A percentile compares a stretch with the other conserved stretches of the same genome.
Evolutionary conservation across 2,797 vertebrate genomes (phyloP).

Genomic region (Chaetodon trifasciatus): DNA sequence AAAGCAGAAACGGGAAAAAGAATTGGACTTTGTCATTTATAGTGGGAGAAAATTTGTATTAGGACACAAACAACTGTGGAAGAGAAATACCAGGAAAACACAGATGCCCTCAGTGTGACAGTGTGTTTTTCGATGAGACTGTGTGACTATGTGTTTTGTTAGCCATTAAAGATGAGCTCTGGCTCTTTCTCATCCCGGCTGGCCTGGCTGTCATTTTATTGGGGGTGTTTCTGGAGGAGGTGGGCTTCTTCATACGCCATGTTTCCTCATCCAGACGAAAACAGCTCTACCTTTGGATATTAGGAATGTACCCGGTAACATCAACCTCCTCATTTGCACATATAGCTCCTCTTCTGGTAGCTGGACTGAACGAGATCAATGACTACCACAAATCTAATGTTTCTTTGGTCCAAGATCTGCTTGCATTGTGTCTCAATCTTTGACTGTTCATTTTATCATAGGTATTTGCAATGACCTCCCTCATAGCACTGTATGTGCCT

Average conservation of each 20-base stretch:
- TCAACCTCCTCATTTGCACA: neutral
- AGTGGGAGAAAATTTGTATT: neutral
- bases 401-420: neutral
- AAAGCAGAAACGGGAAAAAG: neutral
- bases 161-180: slow-evolving; percentile 86
- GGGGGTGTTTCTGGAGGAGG: slow-evolving; percentile 86
- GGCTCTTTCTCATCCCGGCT: slow-evolving; percentile 88
- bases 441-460: slow-evolving; percentile 44
- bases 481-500: slow-evolving; percentile 86
- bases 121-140: neutral
- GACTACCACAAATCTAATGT: neutral
- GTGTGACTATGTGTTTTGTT: slow-evolving; percentile 13
- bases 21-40: neutral
- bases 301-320: slow-evolving; percentile 89
- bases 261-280: slow-evolving; percentile 70
- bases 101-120: neutral
- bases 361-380: neutral
- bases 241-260: slow-evolving; percentile 86
- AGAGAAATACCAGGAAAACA: neutral
- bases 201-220: slow-evolving; percentile 79
- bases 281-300: slow-evolving; percentile 85
- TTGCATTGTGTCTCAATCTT: neutral
- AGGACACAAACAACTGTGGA: neutral
- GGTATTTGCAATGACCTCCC: slow-evolving; percentile 85
- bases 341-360: neutral